Base-by-base conservation (phyloP, 2,888 invertebrate genomes). In the Drosophila mimetica region DNA sequence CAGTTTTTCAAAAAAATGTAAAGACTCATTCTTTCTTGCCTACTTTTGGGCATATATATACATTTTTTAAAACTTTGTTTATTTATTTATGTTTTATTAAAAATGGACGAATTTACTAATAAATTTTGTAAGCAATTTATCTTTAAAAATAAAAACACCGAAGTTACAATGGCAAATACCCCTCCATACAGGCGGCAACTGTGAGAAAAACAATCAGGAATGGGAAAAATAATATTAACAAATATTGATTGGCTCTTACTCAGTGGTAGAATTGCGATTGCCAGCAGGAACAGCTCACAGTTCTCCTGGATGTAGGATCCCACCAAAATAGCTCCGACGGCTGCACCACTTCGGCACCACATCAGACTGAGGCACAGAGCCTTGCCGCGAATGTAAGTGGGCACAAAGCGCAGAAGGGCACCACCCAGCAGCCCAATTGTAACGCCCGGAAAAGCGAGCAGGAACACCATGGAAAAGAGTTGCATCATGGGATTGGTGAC, bases 291-390 rank as follows among this genome's bases (percentile, higher is more conserved):
- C 20, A 71, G 14, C 16, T 77, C 71, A 20, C 86, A 86, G 20
- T 42, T 41, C 0, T 42, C 11, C n/a, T 79, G 74, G 20, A 81
- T 48, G 18, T 37, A 51, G 9, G 57, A 34, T 2, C 83, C 86
- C 41, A 83, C 50, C 4, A 76, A 14, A 4, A 60, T 44, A 1
- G 71, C 66, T 4, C 83, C 86, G 4, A 76, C 34, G 1, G 76
- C 74, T 2, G 85, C 81, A 0, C 86, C 86, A 36, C 64, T 63
- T 2, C 86, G 79, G 3, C 73, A 64, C 71, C 80, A 76, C 69
- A 81, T 83, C 50, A 84, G 41, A n/a, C 75, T 71, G 13, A 86
- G 75, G 30, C 86, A 78, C n/a, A 85, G 30, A 0, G 85, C 86
- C 51, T 78, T 86, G 4, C 66, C 85, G 1, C 86, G 75, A 5